Conservation (phyloP, 2,797 vertebrate species). For the Mastacembelus armatus region DNA sequence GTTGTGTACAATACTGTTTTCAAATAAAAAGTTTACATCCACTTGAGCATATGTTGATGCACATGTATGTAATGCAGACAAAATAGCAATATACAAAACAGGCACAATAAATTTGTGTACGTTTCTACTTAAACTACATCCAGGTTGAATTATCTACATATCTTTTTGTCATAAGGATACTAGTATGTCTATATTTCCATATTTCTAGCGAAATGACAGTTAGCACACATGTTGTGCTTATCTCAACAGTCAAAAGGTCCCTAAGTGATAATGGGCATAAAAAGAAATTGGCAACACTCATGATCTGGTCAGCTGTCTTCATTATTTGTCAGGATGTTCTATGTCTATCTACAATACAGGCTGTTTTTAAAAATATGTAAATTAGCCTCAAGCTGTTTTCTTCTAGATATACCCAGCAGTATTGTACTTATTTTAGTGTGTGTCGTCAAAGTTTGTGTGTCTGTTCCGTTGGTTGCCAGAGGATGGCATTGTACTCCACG, state of each 20-base stretch:
- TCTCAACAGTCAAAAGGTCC: slow-evolving; percentile 3
- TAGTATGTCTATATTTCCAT: not conserved
- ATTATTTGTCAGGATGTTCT: not conserved
- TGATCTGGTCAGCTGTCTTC: not conserved
- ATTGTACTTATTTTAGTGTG: not conserved
- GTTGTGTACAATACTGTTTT: not conserved
- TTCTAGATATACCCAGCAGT: not conserved
- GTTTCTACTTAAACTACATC: slow-evolving; percentile 4
- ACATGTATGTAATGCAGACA: not conserved
- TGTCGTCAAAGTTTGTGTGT: not conserved
- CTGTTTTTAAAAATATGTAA: too few relatives aligned
- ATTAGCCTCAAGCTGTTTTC: not conserved
- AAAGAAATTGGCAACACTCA: not conserved
- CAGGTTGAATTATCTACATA: not conserved
- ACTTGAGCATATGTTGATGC: not conserved
- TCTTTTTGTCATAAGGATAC: not conserved
- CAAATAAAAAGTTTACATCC: not conserved
- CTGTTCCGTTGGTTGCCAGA: slow-evolving; percentile 43
- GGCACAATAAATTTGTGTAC: not conserved
- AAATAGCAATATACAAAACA: not conserved
- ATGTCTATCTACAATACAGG: not conserved
- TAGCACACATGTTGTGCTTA: not conserved
- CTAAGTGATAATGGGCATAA: not conserved
- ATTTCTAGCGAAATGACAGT: not conserved
- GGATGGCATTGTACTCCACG: slow-evolving; percentile 45